Evolutionary conservation across 2,797 vertebrate species (phyloP), one percentile per base, ranked within the genome.

Genomic region (Chaetophractus vellerosus): DNA sequence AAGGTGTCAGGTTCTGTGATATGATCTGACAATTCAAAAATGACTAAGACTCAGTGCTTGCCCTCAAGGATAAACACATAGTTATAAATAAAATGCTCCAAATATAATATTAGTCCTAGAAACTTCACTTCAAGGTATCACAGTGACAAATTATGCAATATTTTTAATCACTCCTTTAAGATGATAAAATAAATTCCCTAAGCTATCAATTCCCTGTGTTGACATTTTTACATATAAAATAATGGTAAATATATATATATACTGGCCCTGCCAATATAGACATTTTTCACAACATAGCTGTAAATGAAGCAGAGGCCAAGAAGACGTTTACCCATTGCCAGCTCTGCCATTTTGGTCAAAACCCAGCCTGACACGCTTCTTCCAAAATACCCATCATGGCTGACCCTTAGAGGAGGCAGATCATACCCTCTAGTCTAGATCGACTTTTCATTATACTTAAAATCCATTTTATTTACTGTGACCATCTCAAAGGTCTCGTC

Each of bases 51-150:
- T 63, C 28, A 12, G 1, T 52, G 5, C 31, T 24, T 69, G 1
- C 14, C 19, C 15, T 92, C 75, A 59, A 90, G 18, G 52, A 84
- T 92, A 89, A 89, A 89, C 23, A 41, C 19, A n/a, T 33, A 71
- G 48, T 90, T 75, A 59, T 79, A 52, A 90, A 24, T 61, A 86
- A 68, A 94, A 80, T 85, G 19, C 2, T 79, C 63, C 31, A 33
- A 68, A 91, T 83, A 71, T 5, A 69, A 68, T 88, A 10, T 16
- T 80, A 48, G 4, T 41, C 16, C 74, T 88, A 63, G 57, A 85
- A 81, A 88, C 7, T 45, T 95, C 23, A 50, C 31, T 50, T 48
- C 2, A n/a, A 84, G 5, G 5, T 33, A 5, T 90, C 69, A 63
- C 5, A 57, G 6, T 59, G 28, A 61, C 33, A 86, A 79, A 16